phyloP scores from a whole-genome alignment of 2,797 vertebrate species.

The Smutsia temminckii region DNA sequence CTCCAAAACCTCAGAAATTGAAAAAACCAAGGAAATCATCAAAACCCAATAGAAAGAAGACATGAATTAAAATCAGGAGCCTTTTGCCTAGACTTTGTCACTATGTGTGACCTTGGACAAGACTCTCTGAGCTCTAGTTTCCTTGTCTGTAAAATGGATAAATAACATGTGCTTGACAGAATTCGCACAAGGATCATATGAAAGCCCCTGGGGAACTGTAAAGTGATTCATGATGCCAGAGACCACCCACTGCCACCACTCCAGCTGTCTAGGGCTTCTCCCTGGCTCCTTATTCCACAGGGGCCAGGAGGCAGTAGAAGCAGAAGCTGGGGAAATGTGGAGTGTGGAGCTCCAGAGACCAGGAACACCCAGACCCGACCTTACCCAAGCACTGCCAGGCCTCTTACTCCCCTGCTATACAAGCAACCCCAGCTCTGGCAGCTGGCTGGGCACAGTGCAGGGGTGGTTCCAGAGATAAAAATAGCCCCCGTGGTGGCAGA shows the following conservation, averaged over 20 bases:
- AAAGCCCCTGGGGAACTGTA: not conserved
- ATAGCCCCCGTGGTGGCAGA: constrained; percentile 72
- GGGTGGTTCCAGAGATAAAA: constrained; percentile 78
- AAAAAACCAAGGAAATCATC: constrained; percentile 33
- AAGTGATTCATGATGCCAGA: not conserved
- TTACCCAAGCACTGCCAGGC: not conserved
- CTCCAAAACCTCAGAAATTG: constrained; percentile 26
- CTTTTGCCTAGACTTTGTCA: not conserved
- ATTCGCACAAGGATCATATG: not conserved
- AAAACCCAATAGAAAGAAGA: constrained; percentile 7
- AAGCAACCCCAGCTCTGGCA: constrained; percentile 55
- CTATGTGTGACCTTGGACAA: not conserved
- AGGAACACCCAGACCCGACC: not conserved
- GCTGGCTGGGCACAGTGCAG: constrained; percentile 74
- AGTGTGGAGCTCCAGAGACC: not conserved
- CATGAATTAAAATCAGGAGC: constrained; percentile 14
- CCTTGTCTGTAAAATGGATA: not conserved
- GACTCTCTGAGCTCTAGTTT: not conserved
- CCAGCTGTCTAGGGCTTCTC: not conserved
- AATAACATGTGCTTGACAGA: not conserved
- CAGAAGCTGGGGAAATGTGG: not conserved
- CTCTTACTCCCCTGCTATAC: constrained; percentile 3
- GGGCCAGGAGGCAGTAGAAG: not conserved
- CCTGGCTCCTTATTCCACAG: not conserved
- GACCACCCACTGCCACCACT: not conserved